A percentile compares a stretch with the other conserved stretches of the same genome.
Evolutionary conservation across 2,888 invertebrate genomes (phyloP).

Genomic region (Crematogaster levior): DNA sequence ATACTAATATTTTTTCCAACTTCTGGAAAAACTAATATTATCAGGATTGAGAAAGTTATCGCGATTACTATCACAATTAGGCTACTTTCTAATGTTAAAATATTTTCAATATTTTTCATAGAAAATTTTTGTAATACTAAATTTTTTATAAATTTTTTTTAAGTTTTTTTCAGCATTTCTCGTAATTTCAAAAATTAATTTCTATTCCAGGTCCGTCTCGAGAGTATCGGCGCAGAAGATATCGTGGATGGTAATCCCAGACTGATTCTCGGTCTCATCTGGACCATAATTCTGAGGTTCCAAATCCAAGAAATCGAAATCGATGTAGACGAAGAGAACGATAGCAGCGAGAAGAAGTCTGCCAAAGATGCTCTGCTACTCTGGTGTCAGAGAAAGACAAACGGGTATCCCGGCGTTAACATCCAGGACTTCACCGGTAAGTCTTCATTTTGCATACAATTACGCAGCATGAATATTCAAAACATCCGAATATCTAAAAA

Average conservation of each 20-base stretch:
- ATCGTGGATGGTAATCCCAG: constrained; percentile 99
- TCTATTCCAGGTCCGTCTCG: constrained; percentile 92
- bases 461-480: constrained; percentile 32
- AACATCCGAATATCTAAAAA: not conserved
- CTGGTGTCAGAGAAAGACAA: constrained; percentile 99
- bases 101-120: not conserved
- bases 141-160: not conserved
- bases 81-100: not conserved
- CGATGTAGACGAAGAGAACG: constrained; percentile 98
- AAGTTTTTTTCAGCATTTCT: not conserved
- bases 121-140: not conserved
- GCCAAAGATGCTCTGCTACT: constrained; percentile 99
- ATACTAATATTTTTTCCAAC: too few relatives aligned
- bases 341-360: constrained; percentile 98
- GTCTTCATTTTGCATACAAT: constrained; percentile 18
- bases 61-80: not conserved
- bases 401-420: constrained; percentile 95
- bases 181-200: not conserved
- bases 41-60: not conserved
- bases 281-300: constrained; percentile 99
- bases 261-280: constrained; percentile 98
- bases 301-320: constrained; percentile 99
- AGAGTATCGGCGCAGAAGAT: constrained; percentile 99
- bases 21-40: not conserved
- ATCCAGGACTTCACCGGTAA: constrained; percentile 93